These are phyloP conservation scores for Periplaneta americana DNA, from an alignment of 1,140 invertebrate species.

Conservation along the genomic window DNA sequence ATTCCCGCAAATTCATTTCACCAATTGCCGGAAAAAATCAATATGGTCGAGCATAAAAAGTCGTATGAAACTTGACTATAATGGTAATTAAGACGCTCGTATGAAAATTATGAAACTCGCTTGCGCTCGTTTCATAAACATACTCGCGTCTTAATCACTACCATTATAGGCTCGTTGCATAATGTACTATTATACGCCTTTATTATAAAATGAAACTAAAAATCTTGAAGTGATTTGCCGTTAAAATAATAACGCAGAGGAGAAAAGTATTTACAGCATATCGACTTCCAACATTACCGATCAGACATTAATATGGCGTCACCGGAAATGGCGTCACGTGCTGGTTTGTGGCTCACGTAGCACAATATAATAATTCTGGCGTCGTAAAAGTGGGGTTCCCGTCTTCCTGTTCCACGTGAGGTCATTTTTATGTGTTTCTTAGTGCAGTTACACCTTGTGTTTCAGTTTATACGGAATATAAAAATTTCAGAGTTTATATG, in stretches of 20 bases:
- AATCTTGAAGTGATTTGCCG: too few relatives aligned
- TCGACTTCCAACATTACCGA: background rate
- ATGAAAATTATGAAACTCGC: too few relatives aligned
- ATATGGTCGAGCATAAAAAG: too few relatives aligned
- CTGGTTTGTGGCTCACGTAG: background rate
- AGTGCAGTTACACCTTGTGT: background rate
- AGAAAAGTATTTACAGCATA: background rate
- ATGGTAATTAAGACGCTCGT: too few relatives aligned
- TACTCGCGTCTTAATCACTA: too few relatives aligned
- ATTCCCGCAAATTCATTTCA: too few relatives aligned
- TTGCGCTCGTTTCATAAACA: too few relatives aligned
- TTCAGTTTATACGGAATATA: background rate
- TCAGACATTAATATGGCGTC: background rate
- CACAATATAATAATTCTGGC: background rate
- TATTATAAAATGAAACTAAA: too few relatives aligned
- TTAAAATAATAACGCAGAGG: background rate
- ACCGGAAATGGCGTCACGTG: background rate
- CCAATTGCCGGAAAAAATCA: too few relatives aligned
- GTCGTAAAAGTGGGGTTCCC: background rate
- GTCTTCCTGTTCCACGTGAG: background rate
- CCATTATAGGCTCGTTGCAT: too few relatives aligned
- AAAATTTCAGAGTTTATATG: background rate
- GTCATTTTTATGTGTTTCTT: background rate
- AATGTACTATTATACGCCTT: too few relatives aligned
- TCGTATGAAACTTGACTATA: too few relatives aligned